Evolutionary conservation across 2,888 invertebrate species (phyloP).

Genomic region (Rotaria sp.): DNA sequence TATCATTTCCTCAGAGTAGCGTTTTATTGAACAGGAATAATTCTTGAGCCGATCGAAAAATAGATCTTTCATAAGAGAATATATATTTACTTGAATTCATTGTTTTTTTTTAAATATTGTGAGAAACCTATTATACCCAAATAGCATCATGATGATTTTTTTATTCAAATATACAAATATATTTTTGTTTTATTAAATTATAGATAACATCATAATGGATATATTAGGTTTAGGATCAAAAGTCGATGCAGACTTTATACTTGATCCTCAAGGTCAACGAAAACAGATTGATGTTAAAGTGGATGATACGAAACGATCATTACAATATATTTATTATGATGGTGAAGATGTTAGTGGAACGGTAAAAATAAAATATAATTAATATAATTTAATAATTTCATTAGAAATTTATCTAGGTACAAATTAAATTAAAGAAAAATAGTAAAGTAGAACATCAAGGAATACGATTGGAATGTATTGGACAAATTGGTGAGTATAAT

Average conservation of each 20-base stretch:
- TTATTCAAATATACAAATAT: no score
- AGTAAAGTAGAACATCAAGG: conserved; percentile 91
- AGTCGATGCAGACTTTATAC: conserved; percentile 36
- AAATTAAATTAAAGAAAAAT: conserved; percentile 86
- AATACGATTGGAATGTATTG: conserved; percentile 93
- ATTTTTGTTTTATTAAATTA: no score
- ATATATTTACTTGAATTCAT: no score
- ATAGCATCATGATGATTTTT: no score
- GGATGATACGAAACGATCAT: conserved; percentile 33
- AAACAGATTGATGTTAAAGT: conserved; percentile 33
- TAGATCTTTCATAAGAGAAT: no score
- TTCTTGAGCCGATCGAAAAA: no score
- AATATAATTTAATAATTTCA: conserved; percentile 27
- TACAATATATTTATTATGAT: conserved; percentile 73
- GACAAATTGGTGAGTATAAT: conserved; percentile 67
- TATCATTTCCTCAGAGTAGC: no score
- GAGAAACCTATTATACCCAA: no score
- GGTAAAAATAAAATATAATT: conserved; percentile 57
- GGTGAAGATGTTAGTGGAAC: conserved; percentile 95
- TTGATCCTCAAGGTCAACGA: conserved; percentile 32
- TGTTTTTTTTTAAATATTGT: no score
- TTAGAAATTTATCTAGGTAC: conserved; percentile 63
- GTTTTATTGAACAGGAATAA: no score
- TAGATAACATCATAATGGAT: not conserved
- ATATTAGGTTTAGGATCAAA: conserved; percentile 36